Evolutionary conservation across 2,113 vertebrate genomes (phyloP).

Genomic region (Castor canadensis): DNA sequence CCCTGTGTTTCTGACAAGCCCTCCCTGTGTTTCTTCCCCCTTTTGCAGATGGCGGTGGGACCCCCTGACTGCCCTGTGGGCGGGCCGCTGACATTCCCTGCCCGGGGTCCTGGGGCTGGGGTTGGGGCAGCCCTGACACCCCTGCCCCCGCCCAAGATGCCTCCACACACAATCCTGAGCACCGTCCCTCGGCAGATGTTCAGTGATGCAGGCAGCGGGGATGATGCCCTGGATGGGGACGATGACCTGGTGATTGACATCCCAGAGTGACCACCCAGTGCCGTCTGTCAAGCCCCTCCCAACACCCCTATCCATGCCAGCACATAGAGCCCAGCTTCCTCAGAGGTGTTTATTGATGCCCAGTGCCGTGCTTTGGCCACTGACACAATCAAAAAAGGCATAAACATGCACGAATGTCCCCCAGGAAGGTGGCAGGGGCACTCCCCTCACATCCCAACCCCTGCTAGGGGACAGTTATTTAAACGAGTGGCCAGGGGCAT

Average conservation of each 20-base stretch:
- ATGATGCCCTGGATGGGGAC: constrained; percentile 81
- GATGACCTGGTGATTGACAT: constrained; percentile 85
- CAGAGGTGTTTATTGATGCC: constrained; percentile 75
- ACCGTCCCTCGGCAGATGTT: constrained; percentile 86
- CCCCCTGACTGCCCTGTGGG: constrained; percentile 79
- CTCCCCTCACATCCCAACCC: constrained; percentile 7
- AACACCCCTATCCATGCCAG: background rate
- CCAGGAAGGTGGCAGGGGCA: constrained; percentile 43
- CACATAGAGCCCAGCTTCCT: constrained; percentile 16
- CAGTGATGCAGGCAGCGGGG: constrained; percentile 82
- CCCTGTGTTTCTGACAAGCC: constrained; percentile 22
- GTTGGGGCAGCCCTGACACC: constrained; percentile 76
- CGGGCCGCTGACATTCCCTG: constrained; percentile 77
- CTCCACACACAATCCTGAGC: constrained; percentile 82
- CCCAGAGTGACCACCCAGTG: constrained; percentile 70
- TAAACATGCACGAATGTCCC: constrained; percentile 73
- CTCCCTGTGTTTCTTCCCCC: constrained; percentile 47
- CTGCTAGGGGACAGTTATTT: constrained; percentile 29
- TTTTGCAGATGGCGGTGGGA: constrained; percentile 79
- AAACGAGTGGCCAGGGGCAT: constrained; percentile 29
- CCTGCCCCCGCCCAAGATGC: constrained; percentile 77
- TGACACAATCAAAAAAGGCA: constrained; percentile 74
- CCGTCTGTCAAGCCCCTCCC: background rate
- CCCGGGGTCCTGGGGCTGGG: constrained; percentile 72
- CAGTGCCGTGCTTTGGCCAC: constrained; percentile 75